Evolutionary conservation across 1,140 invertebrate genomes (phyloP).

Genomic region (Lepidostoma basale): DNA sequence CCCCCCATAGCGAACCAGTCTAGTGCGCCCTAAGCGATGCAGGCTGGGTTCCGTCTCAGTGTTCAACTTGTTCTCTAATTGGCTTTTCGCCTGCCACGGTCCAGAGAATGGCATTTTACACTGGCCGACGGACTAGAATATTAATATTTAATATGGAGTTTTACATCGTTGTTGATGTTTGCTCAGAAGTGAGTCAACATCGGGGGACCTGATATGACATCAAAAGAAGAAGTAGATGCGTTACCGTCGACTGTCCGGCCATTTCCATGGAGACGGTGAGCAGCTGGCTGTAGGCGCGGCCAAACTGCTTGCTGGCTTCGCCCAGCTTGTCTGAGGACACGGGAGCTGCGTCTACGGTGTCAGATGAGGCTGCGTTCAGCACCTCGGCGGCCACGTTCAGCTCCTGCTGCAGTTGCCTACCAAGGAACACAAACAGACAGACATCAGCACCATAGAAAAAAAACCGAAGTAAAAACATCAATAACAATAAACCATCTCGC

Average conservation of each 20-base stretch:
- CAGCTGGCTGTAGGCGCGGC: constrained; percentile 78
- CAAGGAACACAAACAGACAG: constrained; percentile 12
- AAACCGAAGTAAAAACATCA: background rate
- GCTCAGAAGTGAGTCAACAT: too few species aligned
- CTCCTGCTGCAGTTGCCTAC: constrained; percentile 81
- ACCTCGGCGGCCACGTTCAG: constrained; percentile 81
- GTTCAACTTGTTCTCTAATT: too few species aligned
- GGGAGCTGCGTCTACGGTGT: constrained; percentile 74
- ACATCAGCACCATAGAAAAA: background rate
- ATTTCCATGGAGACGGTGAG: constrained; percentile 81
- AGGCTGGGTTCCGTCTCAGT: too few species aligned
- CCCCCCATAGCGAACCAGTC: too few species aligned
- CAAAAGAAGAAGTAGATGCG: background rate
- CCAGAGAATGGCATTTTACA: too few species aligned
- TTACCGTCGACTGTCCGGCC: constrained; percentile 73
- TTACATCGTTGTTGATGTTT: too few species aligned
- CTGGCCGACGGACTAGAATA: too few species aligned
- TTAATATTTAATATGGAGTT: too few species aligned
- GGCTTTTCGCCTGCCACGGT: too few species aligned
- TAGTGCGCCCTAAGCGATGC: too few species aligned
- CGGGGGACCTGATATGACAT: too few species aligned
- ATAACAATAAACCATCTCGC: too few species aligned
- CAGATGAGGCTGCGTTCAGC: constrained; percentile 81
- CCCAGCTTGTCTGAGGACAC: constrained; percentile 72
- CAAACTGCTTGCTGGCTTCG: constrained; percentile 76